Percentiles rank a stretch among this genome's conserved stretches.
Evolutionary conservation across 2,888 invertebrate genomes (phyloP).

Genomic region (Lamproptera curius): DNA sequence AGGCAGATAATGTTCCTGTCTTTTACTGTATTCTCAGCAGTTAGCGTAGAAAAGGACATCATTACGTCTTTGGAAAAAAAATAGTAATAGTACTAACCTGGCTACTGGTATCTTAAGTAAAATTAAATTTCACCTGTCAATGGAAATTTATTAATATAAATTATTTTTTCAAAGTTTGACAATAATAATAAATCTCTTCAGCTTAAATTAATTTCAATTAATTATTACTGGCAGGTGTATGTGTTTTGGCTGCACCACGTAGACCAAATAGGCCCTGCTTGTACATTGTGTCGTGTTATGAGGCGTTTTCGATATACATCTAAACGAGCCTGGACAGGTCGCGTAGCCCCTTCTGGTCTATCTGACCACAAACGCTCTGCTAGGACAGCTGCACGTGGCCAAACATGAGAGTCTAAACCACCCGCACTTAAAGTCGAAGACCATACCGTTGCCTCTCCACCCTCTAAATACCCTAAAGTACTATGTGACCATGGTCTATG

Average conservation of each 20-base stretch:
- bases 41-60: too few species aligned
- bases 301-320: constrained; percentile 81
- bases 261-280: constrained; percentile 83
- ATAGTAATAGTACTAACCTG: too few species aligned
- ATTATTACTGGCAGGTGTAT: constrained; percentile 74
- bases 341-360: constrained; percentile 59
- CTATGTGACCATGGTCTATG: constrained; percentile 81
- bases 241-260: constrained; percentile 86
- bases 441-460: constrained; percentile 91
- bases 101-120: too few species aligned
- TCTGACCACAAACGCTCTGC: constrained; percentile 88
- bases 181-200: constrained; percentile 1
- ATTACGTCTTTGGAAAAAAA: too few species aligned
- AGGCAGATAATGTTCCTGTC: too few species aligned
- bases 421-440: constrained; percentile 84
- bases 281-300: constrained; percentile 73
- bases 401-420: constrained; percentile 84
- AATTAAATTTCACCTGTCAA: too few species aligned
- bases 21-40: too few species aligned
- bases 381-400: constrained; percentile 89
- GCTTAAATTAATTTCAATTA: constrained; percentile 1
- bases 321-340: constrained; percentile 81
- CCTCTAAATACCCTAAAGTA: constrained; percentile 69
- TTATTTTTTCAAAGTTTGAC: neutral
- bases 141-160: too few species aligned